Evolutionary conservation across 2,113 vertebrate genomes (phyloP), one percentile per base, ranked within the genome.

Genomic region (Probosciger aterrimus): DNA sequence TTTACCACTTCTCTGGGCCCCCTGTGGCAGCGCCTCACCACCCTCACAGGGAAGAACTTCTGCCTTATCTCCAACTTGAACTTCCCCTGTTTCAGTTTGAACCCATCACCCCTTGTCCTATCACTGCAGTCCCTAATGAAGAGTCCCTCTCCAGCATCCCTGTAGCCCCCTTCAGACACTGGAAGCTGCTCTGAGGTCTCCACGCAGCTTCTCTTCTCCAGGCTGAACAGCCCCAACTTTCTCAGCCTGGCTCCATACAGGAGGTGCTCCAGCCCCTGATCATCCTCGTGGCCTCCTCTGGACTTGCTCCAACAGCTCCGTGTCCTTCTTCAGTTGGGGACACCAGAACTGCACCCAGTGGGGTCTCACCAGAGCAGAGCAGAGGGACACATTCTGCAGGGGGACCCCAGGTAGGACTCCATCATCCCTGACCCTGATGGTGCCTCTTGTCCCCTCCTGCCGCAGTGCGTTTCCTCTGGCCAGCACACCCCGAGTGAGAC

Each of bases 401-500:
- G 44, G 27, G 22, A n/a, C 28, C 2, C 0, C 39, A 53, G 70
- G 53, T 30, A 19, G 70, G 28, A 19, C 14, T 24, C 33, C 33
- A 35, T 22, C 33, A 59, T 14, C 33, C 14, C 14, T 67, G 62
- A 14, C 71, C 5, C 85, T 94, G 83, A 95, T 2, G 1, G 7
- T 23, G 23, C 44, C 27, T 67, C 59, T 23, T 89, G 18, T 73
- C 68, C 52, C 82, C 69, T 50, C 64, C 78, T 25, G 16, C 44
- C 1, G 10, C 84, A 98, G 98, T 98, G 98, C 0, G 88, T 95
- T 64, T 64, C 97, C 95, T 91, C 94, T 7, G 62, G 94, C 30
- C 90, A 95, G 81, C 93, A 95, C 25, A 98, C 98, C 20, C 98
- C 98, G 0, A 96, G 96, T 0, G 98, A 98, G 74, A 98, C 98